Evolutionary conservation across 2,888 invertebrate genomes (phyloP), one percentile per base, ranked within the genome.

Genomic region (Lobophora halterata): DNA sequence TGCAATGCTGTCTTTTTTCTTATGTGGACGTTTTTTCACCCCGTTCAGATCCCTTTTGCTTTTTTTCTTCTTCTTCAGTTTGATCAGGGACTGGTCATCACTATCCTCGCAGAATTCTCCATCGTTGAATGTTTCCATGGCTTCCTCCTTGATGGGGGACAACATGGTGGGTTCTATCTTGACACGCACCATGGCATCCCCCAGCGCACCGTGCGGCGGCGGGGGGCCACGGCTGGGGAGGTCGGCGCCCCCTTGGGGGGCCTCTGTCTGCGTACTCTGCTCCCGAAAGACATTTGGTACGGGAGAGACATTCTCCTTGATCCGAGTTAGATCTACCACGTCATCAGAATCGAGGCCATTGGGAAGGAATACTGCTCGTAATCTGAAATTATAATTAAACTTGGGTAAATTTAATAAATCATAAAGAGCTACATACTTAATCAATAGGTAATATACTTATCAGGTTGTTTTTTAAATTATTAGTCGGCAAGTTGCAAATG

Each of bases 241-340:
- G n/a, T n/a, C n/a, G n/a, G n/a, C n/a, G n/a, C n/a, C n/a, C n/a
- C n/a, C n/a, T n/a, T n/a, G n/a, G n/a, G n/a, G n/a, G n/a, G n/a
- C n/a, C 1, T 78, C 75, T 0, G 82, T 83, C 50, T 82, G 83
- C 1, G 81, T 80, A 31, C 65, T 54, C 26, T 66, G 72, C 5
- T 76, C 68, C 41, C 59, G 5, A 25, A 7, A 7, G 9, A 3
- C 1, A 3, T 1, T 11, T 1, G 53, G 37, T 8, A 52, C 11
- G 0, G 69, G 69, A 0, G 66, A 61, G 1, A 32, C 31, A 24
- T 49, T 62, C 38, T 58, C 57, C 24, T 77, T 79, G n/a, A 75
- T 63, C 2, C 66, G 51, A 0, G 70, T 68, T 2, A 76, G 61
- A 35, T 80, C 74, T 1, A 74, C 55, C 0, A 66, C 64, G 1